Conservation (phyloP, 2,113 vertebrate species). For the Sapayoa aenigma region DNA sequence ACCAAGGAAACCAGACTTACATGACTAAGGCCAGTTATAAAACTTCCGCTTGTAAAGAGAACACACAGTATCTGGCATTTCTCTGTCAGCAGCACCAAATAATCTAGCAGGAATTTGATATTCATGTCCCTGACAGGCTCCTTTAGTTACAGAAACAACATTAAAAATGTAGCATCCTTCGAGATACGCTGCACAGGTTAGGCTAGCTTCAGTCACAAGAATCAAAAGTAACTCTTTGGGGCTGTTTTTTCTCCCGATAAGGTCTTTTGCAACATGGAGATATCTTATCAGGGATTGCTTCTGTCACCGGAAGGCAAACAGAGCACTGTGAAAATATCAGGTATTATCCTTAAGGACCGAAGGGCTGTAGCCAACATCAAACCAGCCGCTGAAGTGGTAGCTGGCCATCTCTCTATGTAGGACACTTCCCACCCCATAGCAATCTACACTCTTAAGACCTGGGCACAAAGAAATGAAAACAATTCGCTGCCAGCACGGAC, state of each 20-base stretch:
- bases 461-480: neutral
- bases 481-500: neutral
- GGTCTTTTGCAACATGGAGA: neutral
- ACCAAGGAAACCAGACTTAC: neutral
- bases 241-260: neutral
- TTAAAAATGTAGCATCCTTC: conserved; percentile 25
- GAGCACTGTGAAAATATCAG: neutral
- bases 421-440: neutral
- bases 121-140: neutral
- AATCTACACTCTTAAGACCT: neutral
- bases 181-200: neutral
- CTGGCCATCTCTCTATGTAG: neutral
- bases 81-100: conserved; percentile 31
- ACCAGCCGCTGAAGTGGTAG: neutral
- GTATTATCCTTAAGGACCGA: neutral
- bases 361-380: neutral
- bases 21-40: neutral
- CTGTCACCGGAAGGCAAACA: conserved; percentile 22
- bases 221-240: neutral
- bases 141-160: conserved; percentile 29
- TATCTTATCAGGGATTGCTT: neutral
- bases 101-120: neutral
- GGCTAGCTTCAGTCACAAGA: neutral
- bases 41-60: neutral
- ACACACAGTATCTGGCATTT: neutral